Percentiles rank a stretch among this genome's conserved stretches.
Evolutionary conservation across 35 echinoderm and acorn worm species (phyloP).

Genomic region (Eucidaris tribuloides): DNA sequence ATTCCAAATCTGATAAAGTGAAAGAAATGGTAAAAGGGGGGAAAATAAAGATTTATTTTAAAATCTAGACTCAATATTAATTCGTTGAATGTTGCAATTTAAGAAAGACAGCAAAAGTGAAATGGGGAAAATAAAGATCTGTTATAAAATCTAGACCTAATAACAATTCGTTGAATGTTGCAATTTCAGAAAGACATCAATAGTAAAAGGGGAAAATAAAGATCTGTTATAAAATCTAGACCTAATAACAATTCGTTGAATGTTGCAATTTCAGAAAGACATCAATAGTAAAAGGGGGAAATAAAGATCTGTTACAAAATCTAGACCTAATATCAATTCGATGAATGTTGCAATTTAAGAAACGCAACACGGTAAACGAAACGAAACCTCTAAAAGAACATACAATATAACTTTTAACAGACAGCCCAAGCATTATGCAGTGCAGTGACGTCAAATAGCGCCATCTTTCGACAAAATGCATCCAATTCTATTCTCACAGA

Average conservation of each 20-base stretch:
- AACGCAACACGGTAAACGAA: no score
- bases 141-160: neutral
- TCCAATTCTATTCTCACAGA: no score
- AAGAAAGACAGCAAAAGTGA: neutral
- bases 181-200: neutral
- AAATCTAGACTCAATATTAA: neutral
- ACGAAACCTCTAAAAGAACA: no score
- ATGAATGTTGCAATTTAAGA: neutral
- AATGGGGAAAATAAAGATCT: neutral
- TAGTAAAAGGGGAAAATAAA: neutral
- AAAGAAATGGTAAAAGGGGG: neutral
- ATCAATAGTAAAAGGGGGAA: neutral
- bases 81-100: neutral
- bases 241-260: neutral
- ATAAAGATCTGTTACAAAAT: neutral
- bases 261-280: neutral
- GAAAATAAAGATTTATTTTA: neutral
- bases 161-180: neutral
- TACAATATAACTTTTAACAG: no score
- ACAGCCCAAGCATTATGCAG: no score
- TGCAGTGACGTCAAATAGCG: no score
- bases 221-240: neutral
- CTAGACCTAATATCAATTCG: neutral
- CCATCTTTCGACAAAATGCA: no score
- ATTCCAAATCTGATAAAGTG: conserved; percentile 31